Percentiles rank a stretch among this genome's conserved stretches.
Evolutionary conservation across 2,113 vertebrate species (phyloP).

Genomic region (Ciconia stormi): DNA sequence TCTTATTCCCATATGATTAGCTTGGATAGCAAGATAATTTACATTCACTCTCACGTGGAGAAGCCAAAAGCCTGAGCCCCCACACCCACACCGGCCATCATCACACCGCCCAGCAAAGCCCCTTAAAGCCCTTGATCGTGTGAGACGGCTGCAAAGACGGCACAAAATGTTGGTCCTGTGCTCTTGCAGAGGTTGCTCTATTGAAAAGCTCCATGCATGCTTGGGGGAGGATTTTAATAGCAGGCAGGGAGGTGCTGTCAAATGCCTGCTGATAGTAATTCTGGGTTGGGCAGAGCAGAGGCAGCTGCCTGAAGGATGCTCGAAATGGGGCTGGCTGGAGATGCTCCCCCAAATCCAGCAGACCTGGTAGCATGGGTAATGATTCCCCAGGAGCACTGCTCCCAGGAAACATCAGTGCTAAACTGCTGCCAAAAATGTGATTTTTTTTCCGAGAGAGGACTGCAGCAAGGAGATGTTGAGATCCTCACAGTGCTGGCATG

Average conservation of each 20-base stretch:
- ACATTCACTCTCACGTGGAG: fast-evolving
- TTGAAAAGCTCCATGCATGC: fast-evolving
- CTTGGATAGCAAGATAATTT: not conserved
- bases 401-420: not conserved
- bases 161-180: not conserved
- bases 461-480: not conserved
- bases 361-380: fast-evolving
- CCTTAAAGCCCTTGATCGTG: fast-evolving
- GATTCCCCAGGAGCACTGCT: not conserved
- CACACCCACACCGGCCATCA: not conserved
- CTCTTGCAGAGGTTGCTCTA: not conserved
- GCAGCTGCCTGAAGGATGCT: not conserved
- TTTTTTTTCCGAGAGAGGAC: not conserved
- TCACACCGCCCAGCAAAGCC: not conserved
- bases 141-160: not conserved
- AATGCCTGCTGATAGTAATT: fast-evolving
- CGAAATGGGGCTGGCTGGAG: fast-evolving
- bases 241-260: not conserved
- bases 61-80: not conserved
- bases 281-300: not conserved
- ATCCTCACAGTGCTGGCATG: not conserved
- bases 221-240: not conserved
- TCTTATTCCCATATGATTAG: not conserved
- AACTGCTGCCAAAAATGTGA: not conserved
- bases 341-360: not conserved